Base-by-base conservation (phyloP, 30 jellyfish, hydroid and myxozoan species). In the Clytia hemisphaerica region DNA sequence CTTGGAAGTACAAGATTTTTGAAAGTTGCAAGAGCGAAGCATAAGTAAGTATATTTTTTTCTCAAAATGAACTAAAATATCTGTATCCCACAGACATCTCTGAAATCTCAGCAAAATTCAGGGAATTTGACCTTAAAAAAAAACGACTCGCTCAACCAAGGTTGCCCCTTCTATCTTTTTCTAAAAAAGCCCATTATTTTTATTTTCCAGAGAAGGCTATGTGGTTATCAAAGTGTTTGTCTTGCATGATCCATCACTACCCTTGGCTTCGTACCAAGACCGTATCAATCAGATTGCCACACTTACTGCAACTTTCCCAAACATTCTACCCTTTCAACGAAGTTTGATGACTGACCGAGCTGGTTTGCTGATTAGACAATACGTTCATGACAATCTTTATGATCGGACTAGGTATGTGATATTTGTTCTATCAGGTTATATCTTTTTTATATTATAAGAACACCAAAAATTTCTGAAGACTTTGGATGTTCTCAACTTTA, bases 21-120 rank as follows among this genome's bases (percentile, higher is more conserved):
- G 61, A 85, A 85, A 76, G 95, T 85, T 60, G 95, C 93, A 21
- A 75, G 95, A 71, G 93, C 95, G 19, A 85, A 70, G 55, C 93
- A 85, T 76, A 85, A 85, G 95, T 85, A 85, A 2, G 89, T 76
- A 14, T 46, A 46, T 2, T 46, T 33, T 21, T 60, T 60, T 19
- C 6, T 2, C 30, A 22, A 19, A 60, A 4, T 25, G 5, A 25
- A 27, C 4, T 28, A 1, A 57, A 26, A 3, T 3, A 2, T 21
- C 36, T 31, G 45, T 35, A 6, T 18, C 76, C 27, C 27, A 5
- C 21, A 2, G 26, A 48, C 21, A 48, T 48, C n/a, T n/a, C n/a
- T n/a, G n/a, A n/a, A n/a, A n/a, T n/a, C n/a, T n/a, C n/a, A n/a
- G n/a, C n/a, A n/a, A n/a, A n/a, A n/a, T n/a, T n/a, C n/a, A n/a